Evolutionary conservation across 2,888 invertebrate genomes (phyloP).

Genomic region (Lasius platythorax): DNA sequence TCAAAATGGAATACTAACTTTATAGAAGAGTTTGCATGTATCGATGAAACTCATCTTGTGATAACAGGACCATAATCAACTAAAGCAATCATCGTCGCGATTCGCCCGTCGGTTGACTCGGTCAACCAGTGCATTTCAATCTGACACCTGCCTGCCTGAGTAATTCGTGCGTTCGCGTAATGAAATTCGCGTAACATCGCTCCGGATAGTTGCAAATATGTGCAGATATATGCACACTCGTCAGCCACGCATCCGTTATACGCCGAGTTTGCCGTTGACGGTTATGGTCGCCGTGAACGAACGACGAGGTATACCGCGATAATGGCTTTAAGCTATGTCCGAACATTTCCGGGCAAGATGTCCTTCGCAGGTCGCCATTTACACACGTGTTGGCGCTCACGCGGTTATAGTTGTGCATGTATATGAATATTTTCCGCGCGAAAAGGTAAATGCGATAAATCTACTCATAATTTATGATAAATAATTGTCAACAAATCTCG

Average conservation of each 20-base stretch:
- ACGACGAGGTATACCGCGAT: conserved; percentile 46
- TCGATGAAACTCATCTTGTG: conserved; percentile 9
- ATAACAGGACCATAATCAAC: conserved; percentile 12
- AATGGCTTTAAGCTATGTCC: conserved; percentile 48
- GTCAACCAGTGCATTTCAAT: conserved; percentile 66
- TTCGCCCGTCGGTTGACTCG: conserved; percentile 51
- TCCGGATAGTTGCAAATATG: conserved; percentile 59
- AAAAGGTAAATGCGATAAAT: not conserved
- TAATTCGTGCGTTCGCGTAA: conserved; percentile 64
- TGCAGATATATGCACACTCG: conserved; percentile 49
- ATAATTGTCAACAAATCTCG: not conserved
- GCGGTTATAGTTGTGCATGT: not conserved
- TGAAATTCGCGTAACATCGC: conserved; percentile 63
- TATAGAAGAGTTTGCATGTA: not conserved
- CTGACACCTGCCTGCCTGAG: conserved; percentile 62
- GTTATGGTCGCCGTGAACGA: conserved; percentile 50
- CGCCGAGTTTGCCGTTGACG: conserved; percentile 53
- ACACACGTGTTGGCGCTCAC: conserved; percentile 4
- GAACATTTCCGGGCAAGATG: conserved; percentile 23
- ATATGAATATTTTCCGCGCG: not conserved
- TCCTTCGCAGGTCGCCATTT: conserved; percentile 44
- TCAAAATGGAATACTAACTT: conserved; percentile 5
- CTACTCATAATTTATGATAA: not conserved
- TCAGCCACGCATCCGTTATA: conserved; percentile 58
- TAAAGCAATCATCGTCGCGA: conserved; percentile 46